These are phyloP conservation scores for Epinotia bilunana DNA, from an alignment of 2,888 invertebrate genomes.

Conservation along the genomic window DNA sequence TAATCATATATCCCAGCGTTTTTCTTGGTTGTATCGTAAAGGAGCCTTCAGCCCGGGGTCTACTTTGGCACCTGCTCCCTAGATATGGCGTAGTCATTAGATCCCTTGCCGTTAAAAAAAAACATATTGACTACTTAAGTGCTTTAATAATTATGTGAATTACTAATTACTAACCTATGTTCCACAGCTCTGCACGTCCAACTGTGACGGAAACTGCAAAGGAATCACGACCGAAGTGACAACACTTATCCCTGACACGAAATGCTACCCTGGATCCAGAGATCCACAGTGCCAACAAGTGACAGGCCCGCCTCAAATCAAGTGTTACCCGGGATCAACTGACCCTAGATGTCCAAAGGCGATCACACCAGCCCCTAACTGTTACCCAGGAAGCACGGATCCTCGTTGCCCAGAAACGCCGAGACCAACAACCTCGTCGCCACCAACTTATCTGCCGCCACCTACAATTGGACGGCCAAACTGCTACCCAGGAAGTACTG, in stretches of 20 bases:
- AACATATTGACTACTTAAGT: no score
- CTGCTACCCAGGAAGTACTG: slow-evolving; percentile 52
- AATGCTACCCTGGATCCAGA: slow-evolving; percentile 66
- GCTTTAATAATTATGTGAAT: no score
- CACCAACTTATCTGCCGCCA: slow-evolving; percentile 45
- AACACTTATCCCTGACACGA: slow-evolving; percentile 62
- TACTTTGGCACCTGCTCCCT: no score
- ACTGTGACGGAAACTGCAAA: slow-evolving; percentile 72
- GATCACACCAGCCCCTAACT: slow-evolving; percentile 48
- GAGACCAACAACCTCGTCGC: slow-evolving; percentile 34
- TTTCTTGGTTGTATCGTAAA: no score
- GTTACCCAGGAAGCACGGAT: slow-evolving; percentile 52
- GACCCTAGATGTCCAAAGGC: slow-evolving; percentile 53
- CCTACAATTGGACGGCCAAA: slow-evolving; percentile 50
- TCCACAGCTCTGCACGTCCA: slow-evolving; percentile 73
- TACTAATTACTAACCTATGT: not conserved
- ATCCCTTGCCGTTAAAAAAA: no score
- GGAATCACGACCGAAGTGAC: slow-evolving; percentile 66
- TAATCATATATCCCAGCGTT: no score
- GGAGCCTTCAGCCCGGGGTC: no score
- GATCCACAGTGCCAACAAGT: slow-evolving; percentile 67
- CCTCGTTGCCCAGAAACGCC: slow-evolving; percentile 54
- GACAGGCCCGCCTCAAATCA: slow-evolving; percentile 56
- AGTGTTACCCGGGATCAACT: slow-evolving; percentile 56
- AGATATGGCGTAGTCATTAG: no score